Base-by-base conservation (phyloP, 2,888 invertebrate genomes). In the Didymodactylos carnosus region DNA sequence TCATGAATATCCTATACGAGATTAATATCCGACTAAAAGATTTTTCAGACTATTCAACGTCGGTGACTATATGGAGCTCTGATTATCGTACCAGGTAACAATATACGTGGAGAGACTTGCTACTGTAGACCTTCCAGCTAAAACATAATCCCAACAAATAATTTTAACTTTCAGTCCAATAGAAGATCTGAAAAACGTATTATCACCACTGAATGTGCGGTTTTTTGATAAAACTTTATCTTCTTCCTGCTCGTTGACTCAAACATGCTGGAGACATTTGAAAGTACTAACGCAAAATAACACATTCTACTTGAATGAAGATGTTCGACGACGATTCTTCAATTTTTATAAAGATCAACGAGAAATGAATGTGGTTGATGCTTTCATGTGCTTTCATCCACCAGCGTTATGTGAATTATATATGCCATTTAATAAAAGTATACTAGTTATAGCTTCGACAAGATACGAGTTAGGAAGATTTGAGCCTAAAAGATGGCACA, bases 331-430 rank as follows among this genome's bases (percentile, higher is more conserved):
- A 2, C 1, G 35, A 6, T 62, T 62, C 40, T 71, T 70, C 51
- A 40, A 73, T 39, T 73, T 27, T 25, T 73, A 73, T 39, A 53
- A 62, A 35, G 23, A 70, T n/a, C 62, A 69, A 39, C 23, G 14
- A 11, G 73, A 73, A 16, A 70, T 73, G 40, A 23, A 70, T 35
- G 8, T 35, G 25, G 71, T 73, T 7, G 70, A 73, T 35, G 27
- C 70, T 10, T 35, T 73, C n/a, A 49, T 73, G 19, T 73, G 73
- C 39, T 73, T 70, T 41, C 70, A 70, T 71, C 70, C 71, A 16
- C 25, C 39, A 3, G 40, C 40, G 11, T 39, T 73, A 23, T 73
- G 73, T 41, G 73, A 73, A 19, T 29, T 40, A 8, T 73, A 70
- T 25, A 73, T 73, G 27, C 73, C 51, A 35, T 53, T 73, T 14